Base-by-base conservation (phyloP, 2,888 invertebrate genomes). In the Eupithecia centaureata region DNA sequence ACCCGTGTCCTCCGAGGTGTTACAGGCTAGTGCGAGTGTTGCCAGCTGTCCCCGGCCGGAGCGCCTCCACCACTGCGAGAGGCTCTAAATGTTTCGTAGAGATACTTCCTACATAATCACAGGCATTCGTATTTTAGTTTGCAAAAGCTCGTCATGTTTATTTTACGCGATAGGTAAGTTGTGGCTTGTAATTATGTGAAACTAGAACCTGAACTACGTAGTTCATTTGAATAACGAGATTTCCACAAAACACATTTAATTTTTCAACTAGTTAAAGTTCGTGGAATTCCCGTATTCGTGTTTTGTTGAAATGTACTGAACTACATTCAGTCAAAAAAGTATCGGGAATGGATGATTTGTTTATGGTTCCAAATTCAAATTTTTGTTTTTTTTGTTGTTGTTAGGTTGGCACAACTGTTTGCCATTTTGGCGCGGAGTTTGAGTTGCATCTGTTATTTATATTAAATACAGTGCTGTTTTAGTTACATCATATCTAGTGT, bases 1-100 rank as follows among this genome's bases (percentile, higher is more conserved):
- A 68, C 66, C 67, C 70, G 47, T 62, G 70, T 68, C 70, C 70
- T 72, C 63, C 47, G 67, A 70, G 73, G 70, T 71, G 75, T 61
- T 66, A 62, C 64, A 35, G 60, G 70, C 69, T 67, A 13, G 15
- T 27, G 25, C 15, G 54, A 42, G 15, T 66, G 63, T 58, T 66
- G 61, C 70, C 70, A 69, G 58, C 62, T 56, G 12, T 10, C 56
- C 32, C 27, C 15, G 15, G 15, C 4, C 7, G 7, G 15, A 54
- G 8, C 2, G 42, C 42, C 42, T 2, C 18, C 8, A 42, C 42
- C 42, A 18, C 2, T 7, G 7, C 1, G 2, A 42, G 42, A 18
- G 18, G 2, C 42, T 8, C 13, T 13, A 32, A 33, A 33, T 33
- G 33, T 33, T 33, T 33, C 13, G 2, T 15, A 35, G 35, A 35